Evolutionary conservation across 1,140 invertebrate genomes (phyloP).

Genomic region (Bilobella aurantiaca): DNA sequence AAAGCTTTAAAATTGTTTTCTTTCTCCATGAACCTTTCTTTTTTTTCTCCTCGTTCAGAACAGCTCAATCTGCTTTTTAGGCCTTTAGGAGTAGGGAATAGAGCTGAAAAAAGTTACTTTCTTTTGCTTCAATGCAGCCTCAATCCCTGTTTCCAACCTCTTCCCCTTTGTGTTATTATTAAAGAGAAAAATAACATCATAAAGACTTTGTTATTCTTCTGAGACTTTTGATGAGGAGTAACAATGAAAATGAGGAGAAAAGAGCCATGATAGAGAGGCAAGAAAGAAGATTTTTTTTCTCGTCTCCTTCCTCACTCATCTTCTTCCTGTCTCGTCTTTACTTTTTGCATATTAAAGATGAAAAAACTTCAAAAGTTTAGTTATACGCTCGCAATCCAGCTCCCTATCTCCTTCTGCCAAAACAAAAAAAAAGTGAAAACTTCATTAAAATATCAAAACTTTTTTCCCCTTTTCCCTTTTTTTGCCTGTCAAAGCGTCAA

Average conservation of each 20-base stretch:
- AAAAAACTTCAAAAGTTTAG: not conserved
- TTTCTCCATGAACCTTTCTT: too few species aligned
- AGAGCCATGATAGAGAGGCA: not conserved
- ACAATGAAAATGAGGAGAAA: conserved; percentile 1
- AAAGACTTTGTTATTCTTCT: conserved; percentile 5
- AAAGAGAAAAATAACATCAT: conserved; percentile 8
- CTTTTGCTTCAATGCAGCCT: not conserved
- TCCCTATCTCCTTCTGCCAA: conserved; percentile 1
- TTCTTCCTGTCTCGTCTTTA: not conserved
- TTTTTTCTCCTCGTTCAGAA: conserved; percentile 12
- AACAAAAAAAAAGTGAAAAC: conserved; percentile 21
- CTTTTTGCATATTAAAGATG: not conserved
- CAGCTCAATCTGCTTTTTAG: not conserved
- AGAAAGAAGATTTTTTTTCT: not conserved
- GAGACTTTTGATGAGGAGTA: conserved; percentile 5
- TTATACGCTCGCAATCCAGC: not conserved
- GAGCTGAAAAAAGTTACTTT: conserved; percentile 9
- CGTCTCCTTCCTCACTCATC: not conserved
- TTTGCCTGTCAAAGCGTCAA: conserved; percentile 5
- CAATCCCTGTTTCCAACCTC: not conserved
- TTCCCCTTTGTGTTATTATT: conserved; percentile 1
- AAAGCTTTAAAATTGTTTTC: conserved; percentile 16
- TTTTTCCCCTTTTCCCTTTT: not conserved
- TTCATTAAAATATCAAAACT: conserved; percentile 31
- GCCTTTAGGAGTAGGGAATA: not conserved